These are phyloP conservation scores for Esox niger DNA, from an alignment of 2,113 vertebrate species.

Conservation along the genomic window DNA sequence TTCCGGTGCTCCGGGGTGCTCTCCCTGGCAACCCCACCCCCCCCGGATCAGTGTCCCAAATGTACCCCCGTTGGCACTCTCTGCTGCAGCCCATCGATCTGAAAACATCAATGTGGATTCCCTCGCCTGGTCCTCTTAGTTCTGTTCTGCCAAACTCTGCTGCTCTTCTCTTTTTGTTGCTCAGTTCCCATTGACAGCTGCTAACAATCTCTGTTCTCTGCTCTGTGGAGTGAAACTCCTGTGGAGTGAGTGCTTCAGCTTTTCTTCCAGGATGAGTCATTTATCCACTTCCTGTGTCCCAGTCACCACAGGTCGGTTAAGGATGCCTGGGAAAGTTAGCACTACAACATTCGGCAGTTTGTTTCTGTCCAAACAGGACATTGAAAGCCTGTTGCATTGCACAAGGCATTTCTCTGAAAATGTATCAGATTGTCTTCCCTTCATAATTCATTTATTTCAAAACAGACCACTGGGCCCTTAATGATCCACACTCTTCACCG, in stretches of 20 bases:
- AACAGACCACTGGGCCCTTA: neutral
- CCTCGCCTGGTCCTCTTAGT: conserved; percentile 48
- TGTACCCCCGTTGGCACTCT: conserved; percentile 20
- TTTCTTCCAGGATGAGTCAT: neutral
- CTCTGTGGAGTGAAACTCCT: neutral
- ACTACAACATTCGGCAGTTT: neutral
- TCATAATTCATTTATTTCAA: neutral
- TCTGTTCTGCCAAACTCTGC: conserved; percentile 40
- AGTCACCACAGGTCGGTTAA: neutral
- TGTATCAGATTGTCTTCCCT: neutral
- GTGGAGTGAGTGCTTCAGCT: too few species aligned
- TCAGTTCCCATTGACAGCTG: conserved; percentile 14
- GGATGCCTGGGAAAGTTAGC: neutral
- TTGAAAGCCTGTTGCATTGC: neutral
- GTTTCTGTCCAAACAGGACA: neutral
- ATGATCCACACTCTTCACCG: neutral
- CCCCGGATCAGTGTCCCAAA: conserved; percentile 6
- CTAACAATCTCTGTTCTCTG: neutral
- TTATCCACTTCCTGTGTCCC: neutral
- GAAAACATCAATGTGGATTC: conserved; percentile 57
- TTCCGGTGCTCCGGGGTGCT: conserved; percentile 20
- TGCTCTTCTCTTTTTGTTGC: conserved; percentile 21
- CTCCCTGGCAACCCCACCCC: conserved; percentile 15
- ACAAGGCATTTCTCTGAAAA: neutral
- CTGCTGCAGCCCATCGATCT: conserved; percentile 47